These are phyloP conservation scores for Thinocorus orbignyianus DNA, from an alignment of 2,113 vertebrate species.

Conservation along the genomic window DNA sequence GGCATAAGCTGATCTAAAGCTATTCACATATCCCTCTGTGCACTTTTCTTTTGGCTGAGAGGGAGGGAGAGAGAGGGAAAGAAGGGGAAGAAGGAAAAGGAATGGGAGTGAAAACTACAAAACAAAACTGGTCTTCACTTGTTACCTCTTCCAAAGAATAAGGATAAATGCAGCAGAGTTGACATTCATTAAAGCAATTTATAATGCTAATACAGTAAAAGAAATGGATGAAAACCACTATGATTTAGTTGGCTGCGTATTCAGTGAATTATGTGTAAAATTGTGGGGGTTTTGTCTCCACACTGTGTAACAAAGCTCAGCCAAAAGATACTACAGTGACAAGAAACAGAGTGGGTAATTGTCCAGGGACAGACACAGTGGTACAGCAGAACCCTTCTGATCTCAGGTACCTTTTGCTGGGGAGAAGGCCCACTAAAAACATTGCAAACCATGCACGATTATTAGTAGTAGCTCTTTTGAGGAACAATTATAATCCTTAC, in stretches of 20 bases:
- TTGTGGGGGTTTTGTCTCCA: not conserved
- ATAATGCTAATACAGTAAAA: not conserved
- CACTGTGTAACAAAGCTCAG: not conserved
- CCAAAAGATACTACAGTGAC: not conserved
- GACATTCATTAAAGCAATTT: not conserved
- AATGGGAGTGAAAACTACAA: not conserved
- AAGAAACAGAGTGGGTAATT: not conserved
- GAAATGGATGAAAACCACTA: not conserved
- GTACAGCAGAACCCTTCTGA: not conserved
- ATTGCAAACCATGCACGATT: not conserved
- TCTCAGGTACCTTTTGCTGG: not conserved
- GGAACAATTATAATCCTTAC: not conserved
- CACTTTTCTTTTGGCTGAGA: not conserved
- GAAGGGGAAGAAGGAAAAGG: not conserved
- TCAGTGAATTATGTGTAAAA: not conserved
- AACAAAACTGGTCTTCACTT: not conserved
- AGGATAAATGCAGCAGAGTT: not conserved
- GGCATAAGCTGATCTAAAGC: not conserved
- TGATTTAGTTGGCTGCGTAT: not conserved
- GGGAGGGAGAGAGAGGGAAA: not conserved
- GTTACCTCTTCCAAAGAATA: not conserved
- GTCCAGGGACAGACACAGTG: not conserved
- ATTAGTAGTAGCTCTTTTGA: not conserved
- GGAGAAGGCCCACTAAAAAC: not conserved
- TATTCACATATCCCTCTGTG: not conserved